Evolutionary conservation across 2,888 invertebrate species (phyloP), one percentile per base, ranked within the genome.

Genomic region (Acleris literana): DNA sequence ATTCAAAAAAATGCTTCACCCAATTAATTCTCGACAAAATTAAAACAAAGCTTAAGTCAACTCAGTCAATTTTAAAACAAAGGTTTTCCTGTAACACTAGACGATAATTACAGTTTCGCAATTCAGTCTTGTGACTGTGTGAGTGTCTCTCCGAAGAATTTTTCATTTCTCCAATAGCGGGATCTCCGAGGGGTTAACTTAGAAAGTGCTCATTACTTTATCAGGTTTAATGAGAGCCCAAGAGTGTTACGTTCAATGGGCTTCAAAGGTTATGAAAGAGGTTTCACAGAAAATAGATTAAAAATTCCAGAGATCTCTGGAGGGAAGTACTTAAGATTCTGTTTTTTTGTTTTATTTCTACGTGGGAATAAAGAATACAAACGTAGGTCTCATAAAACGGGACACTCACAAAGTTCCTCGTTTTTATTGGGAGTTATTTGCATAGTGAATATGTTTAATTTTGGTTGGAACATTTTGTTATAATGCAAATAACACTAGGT

Each of bases 161-260:
- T 59, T 61, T 48, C 33, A 49, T 49, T 52, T 48, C 22, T 43
- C 9, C 33, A 43, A 52, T 54, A 16, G 51, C 18, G 46, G 18
- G 22, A 48, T 33, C 57, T 39, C 46, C 29, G 57, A 46, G 56
- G 70, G 73, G 73, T 69, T 75, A 74, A 78, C 76, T 76, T 72
- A 70, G 60, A 67, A 69, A 70, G 71, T 70, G 71, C 68, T 69
- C 71, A 68, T 72, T 76, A 72, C 64, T 69, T 71, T 68, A 69
- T 73, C 70, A 71, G 68, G 69, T 64, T 63, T 60, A 61, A 65
- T 52, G 55, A 65, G 55, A 7, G 16, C 54, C 51, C 59, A 46
- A 9, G 65, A 56, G 65, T 65, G 60, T 55, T 25, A 55, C 49
- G 53, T 60, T 39, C 53, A 58, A 46, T 58, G 46, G 9, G 25